Percentiles rank a stretch among this genome's conserved stretches.
Conservation (phyloP, 2,888 invertebrate species). For the Drosophila cognata region DNA sequence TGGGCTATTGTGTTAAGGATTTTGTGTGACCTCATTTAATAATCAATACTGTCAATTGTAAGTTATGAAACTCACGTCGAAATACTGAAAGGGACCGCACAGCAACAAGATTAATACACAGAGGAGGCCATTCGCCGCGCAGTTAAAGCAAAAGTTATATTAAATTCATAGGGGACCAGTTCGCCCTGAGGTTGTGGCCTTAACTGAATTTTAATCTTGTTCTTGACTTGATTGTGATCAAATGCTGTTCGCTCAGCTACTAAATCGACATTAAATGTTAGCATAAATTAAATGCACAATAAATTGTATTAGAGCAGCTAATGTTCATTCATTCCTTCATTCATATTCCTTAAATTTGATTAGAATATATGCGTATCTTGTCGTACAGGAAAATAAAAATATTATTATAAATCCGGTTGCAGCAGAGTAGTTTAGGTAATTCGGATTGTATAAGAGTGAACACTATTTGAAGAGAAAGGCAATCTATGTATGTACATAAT, state of each 20-base stretch:
- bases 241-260: not conserved
- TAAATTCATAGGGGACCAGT: slow-evolving; percentile 9
- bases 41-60: slow-evolving; percentile 29
- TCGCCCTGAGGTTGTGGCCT: too few relatives aligned
- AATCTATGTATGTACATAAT: not conserved
- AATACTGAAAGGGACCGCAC: not conserved
- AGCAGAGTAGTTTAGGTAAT: not conserved
- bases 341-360: not conserved
- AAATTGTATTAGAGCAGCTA: not conserved
- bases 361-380: not conserved
- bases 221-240: not conserved
- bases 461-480: not conserved
- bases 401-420: not conserved
- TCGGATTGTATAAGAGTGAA: not conserved
- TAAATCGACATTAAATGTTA: not conserved
- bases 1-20: slow-evolving; percentile 3
- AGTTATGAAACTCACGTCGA: slow-evolving; percentile 1
- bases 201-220: slow-evolving; percentile 6
- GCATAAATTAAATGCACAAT: not conserved
- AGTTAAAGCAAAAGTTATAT: slow-evolving; percentile 12
- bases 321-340: not conserved
- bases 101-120: not conserved
- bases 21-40: slow-evolving; percentile 39
- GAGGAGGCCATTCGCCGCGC: not conserved
- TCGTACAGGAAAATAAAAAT: not conserved